These are phyloP conservation scores for Zaprionus bogoriensis DNA, from an alignment of 2,888 invertebrate species.

Conservation along the genomic window DNA sequence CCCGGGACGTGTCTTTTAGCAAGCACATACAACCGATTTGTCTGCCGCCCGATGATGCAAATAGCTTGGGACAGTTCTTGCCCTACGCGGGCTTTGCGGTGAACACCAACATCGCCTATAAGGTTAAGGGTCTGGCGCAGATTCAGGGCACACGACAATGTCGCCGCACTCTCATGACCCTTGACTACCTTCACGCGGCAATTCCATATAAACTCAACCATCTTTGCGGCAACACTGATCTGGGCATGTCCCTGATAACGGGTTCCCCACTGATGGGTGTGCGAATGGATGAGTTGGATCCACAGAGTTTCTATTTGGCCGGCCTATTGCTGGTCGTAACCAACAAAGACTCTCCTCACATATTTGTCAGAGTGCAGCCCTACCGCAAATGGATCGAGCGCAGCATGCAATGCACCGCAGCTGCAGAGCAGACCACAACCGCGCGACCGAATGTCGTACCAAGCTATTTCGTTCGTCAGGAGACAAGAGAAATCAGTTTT, in stretches of 20 bases:
- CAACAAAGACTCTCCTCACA: neutral
- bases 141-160: constrained; percentile 11
- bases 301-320: constrained; percentile 20
- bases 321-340: constrained; percentile 18
- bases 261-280: constrained; percentile 40
- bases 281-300: neutral
- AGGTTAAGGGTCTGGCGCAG: constrained; percentile 24
- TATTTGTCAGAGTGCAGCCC: constrained; percentile 23
- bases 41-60: constrained; percentile 6
- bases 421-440: neutral
- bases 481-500: neutral
- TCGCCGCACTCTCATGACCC: neutral
- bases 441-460: neutral
- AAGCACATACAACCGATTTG: constrained; percentile 34
- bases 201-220: neutral
- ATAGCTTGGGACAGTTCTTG: constrained; percentile 5
- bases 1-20: neutral
- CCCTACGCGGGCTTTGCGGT: constrained; percentile 20
- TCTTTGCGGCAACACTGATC: constrained; percentile 25
- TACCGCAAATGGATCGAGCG: constrained; percentile 33
- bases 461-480: neutral
- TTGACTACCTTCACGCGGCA: neutral
- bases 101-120: constrained; percentile 2
- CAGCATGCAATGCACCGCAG: neutral
- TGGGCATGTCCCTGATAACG: constrained; percentile 1